Evolutionary conservation across 2,113 vertebrate species (phyloP).

Genomic region (Peromyscus leucopus): DNA sequence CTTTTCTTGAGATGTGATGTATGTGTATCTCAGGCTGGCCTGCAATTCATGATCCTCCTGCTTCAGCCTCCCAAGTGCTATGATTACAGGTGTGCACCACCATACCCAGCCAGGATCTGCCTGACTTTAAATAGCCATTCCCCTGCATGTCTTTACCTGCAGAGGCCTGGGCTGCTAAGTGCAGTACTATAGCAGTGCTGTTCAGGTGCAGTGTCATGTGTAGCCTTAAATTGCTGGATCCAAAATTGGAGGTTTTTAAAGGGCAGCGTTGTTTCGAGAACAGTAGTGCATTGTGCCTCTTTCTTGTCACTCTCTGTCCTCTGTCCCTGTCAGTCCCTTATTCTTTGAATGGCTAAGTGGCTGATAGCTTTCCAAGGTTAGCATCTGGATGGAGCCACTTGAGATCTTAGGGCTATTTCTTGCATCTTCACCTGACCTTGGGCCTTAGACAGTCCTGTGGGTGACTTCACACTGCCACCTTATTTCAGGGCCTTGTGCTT

Average conservation of each 20-base stretch:
- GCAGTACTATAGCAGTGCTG: no score
- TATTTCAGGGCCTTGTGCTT: background rate
- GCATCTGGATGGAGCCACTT: background rate
- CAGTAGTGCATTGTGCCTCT: fast-evolving
- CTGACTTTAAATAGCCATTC: background rate
- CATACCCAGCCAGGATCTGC: background rate
- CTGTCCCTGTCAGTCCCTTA: background rate
- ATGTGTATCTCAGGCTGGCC: background rate
- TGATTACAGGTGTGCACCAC: background rate
- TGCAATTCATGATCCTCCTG: background rate
- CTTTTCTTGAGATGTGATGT: background rate
- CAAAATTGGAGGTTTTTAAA: background rate
- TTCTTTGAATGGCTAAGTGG: background rate
- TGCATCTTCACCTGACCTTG: background rate
- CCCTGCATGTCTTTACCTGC: background rate
- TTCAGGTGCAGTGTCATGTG: fast-evolving
- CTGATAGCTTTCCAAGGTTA: background rate
- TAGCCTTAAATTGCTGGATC: background rate
- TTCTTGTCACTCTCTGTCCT: background rate
- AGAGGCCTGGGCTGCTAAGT: fast-evolving
- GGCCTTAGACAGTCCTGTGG: background rate
- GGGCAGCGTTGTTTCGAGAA: background rate
- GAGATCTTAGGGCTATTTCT: background rate
- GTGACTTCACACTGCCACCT: background rate
- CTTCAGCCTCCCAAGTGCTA: background rate